Conservation (phyloP, 2,113 vertebrate species). For the Ascaphus truei region DNA sequence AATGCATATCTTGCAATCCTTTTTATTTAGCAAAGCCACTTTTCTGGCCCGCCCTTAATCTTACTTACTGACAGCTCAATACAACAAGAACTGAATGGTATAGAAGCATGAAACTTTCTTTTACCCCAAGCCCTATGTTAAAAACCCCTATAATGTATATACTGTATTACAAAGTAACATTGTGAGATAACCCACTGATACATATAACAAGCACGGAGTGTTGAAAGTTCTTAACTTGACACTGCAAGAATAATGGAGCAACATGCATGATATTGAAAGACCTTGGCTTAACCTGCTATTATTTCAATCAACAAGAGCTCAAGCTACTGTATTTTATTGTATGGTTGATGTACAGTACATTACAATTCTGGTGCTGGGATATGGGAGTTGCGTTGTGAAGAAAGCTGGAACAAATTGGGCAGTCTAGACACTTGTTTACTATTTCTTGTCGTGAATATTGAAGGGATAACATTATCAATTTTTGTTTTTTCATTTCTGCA, state of each 20-base stretch:
- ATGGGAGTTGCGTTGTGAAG: neutral
- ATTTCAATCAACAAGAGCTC: constrained; percentile 3
- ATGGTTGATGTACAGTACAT: neutral
- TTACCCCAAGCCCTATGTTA: too few species aligned
- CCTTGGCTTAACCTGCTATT: neutral
- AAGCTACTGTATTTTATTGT: neutral
- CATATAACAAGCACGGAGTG: neutral
- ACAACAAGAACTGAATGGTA: too few species aligned
- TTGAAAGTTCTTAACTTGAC: constrained; percentile 14
- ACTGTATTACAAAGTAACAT: too few species aligned
- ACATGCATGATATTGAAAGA: neutral
- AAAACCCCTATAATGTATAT: too few species aligned
- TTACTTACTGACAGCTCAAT: too few species aligned
- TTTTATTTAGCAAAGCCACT: too few species aligned
- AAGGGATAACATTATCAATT: too few species aligned
- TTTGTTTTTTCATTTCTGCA: too few species aligned
- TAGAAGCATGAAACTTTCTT: too few species aligned
- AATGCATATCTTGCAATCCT: too few species aligned
- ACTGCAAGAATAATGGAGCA: neutral
- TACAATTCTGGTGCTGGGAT: neutral
- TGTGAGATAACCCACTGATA: neutral
- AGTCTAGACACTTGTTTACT: neutral
- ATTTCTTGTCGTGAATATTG: too few species aligned
- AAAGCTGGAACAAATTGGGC: neutral
- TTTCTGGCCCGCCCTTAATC: too few species aligned